Conservation (phyloP, 2,113 vertebrate species). For the Carassius carassius region DNA sequence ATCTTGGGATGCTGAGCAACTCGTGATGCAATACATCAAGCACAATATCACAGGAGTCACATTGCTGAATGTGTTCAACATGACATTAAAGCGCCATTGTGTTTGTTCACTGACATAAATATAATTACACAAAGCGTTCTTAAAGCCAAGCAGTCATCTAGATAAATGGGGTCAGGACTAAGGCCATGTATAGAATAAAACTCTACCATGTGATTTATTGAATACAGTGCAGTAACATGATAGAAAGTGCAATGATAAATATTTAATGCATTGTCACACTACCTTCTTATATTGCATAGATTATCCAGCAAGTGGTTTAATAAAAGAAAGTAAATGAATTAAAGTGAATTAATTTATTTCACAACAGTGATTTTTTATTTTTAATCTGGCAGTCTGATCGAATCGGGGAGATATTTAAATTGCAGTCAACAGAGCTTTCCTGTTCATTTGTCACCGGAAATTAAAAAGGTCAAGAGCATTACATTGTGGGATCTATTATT, state of each 20-base stretch:
- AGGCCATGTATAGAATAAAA: neutral
- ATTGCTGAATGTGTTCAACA: neutral
- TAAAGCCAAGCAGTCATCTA: neutral
- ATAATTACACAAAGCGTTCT: neutral
- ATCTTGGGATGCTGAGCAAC: conserved; percentile 8
- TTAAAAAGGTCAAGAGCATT: neutral
- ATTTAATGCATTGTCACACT: neutral
- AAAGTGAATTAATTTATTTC: neutral
- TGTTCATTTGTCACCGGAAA: neutral
- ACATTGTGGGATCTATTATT: neutral
- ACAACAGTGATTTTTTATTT: neutral
- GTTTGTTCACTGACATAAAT: neutral
- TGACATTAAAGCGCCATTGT: neutral
- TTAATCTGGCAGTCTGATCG: neutral
- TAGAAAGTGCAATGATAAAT: neutral
- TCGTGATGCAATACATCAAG: conserved; percentile 2
- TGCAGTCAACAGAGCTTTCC: neutral
- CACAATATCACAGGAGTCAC: neutral
- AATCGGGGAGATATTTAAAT: neutral
- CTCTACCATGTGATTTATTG: too few species aligned
- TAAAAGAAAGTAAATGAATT: neutral
- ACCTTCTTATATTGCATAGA: neutral
- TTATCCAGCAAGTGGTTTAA: neutral
- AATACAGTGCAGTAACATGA: neutral
- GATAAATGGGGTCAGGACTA: neutral